phyloP scores from a whole-genome alignment of 2,113 vertebrate species.

The Pristiophorus japonicus region DNA sequence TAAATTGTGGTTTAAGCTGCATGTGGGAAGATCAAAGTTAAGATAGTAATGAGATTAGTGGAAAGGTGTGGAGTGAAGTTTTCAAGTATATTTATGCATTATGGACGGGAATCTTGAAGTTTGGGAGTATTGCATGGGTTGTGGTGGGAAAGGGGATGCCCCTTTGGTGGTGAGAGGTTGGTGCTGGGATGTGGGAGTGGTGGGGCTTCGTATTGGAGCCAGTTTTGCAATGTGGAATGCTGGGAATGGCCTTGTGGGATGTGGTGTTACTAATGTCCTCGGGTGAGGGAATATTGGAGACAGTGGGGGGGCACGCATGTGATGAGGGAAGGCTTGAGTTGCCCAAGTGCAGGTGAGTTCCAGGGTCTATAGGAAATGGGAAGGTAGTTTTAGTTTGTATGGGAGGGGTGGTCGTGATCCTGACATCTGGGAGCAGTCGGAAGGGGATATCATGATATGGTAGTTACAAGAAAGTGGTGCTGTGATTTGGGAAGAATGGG shows the following conservation, averaged over 20 bases:
- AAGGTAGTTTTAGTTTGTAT: neutral
- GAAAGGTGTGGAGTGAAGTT: too few relatives aligned
- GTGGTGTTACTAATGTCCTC: neutral
- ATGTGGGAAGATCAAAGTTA: too few relatives aligned
- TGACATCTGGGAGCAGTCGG: too few relatives aligned
- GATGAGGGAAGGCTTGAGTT: neutral
- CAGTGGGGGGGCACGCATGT: neutral
- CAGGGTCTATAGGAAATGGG: neutral
- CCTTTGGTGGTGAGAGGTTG: neutral
- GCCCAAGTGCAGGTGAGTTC: neutral
- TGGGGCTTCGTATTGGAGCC: neutral
- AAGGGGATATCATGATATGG: neutral
- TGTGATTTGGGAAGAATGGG: neutral
- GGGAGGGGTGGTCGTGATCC: too few relatives aligned
- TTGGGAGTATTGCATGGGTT: too few relatives aligned
- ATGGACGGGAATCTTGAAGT: too few relatives aligned
- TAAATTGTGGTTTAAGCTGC: too few relatives aligned
- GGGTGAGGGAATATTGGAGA: too few relatives aligned
- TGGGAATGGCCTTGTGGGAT: neutral
- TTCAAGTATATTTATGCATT: too few relatives aligned
- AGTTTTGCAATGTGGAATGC: neutral
- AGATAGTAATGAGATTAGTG: too few relatives aligned
- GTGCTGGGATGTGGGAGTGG: neutral
- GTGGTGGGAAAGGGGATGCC: too few relatives aligned
- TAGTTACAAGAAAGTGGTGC: neutral